Base-by-base conservation (phyloP, 2,888 invertebrate species). In the Andrena flavipes region DNA sequence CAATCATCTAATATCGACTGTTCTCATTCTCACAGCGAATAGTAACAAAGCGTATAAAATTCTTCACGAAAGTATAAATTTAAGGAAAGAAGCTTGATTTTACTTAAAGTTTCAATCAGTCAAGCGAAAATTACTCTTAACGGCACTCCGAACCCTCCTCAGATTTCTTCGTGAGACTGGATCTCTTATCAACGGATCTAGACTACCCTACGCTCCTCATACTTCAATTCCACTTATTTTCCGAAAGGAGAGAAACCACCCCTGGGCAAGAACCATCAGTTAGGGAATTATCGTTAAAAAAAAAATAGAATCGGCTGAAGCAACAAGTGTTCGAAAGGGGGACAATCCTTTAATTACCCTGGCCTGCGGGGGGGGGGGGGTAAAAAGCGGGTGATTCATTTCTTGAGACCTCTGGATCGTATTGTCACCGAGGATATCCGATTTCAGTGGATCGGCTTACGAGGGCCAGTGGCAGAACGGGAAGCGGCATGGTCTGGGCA, bases 381-480 rank as follows among this genome's bases (percentile, higher is more conserved):
- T 8, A 54, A 64, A 23, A 51, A n/a, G n/a, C 33, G 5, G 35
- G 20, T 33, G 60, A 67, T 62, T 49, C 60, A 5, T 60, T 62
- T n/a, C 1, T 51, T 49, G n/a, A 16, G 30, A 30, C 33, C 3
- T 3, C 26, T 16, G 16, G 29, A 16, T n/a, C n/a, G 33, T 26
- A 63, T 49, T 79, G 54, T 76, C 63, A 70, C 48, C 20, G 29
- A 48, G 20, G 51, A 60, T 81, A 77, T 83, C 59, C 20, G 10
- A 67, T 88, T 87, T 59, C 95, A 98, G 98, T 94, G 99, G 99
- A 72, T 98, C 98, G 93, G 97, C 98, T 89, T 99, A 97, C 95
- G 98, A 99, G 95, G 99, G 99, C 82, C 99, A 99, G 95, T 99
- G 99, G 99, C 99, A 99, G 95, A 99, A 99, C 94, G 99, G 99